Evolutionary conservation across 2,113 vertebrate genomes (phyloP), one percentile per base, ranked within the genome.

Genomic region (Zosterops japonicus): DNA sequence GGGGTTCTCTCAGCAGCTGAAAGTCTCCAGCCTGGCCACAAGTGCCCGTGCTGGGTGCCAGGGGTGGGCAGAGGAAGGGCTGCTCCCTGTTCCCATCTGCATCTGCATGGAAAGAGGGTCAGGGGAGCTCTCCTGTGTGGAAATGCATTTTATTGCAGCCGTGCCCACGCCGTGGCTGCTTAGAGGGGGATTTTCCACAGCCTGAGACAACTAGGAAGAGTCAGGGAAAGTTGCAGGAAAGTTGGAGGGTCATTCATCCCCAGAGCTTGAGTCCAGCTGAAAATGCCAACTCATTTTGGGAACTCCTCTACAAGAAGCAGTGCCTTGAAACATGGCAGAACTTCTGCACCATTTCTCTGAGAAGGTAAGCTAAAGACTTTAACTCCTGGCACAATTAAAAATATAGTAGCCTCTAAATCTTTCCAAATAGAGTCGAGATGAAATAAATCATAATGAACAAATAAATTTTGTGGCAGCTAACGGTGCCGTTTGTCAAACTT

Each of bases 81-180:
- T 68, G 42, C 71, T 92, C 15, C 0, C 42, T 33, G 36, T 24
- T 41, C 19, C 41, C 75, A 2, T 29, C 91, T 82, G 60, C 3
- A 1, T 23, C 69, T 61, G 55, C 11, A 2, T 9, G 14, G 25
- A 52, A 47, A 59, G 9, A 5, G 42, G 39, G n/a, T 19, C 9
- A 14, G 42, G 57, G 52, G 29, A 52, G 59, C 12, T 83, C 29
- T 68, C 14, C n/a, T 0, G 0, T 12, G 21, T 15, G 42, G 35
- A 81, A 94, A 74, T 0, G 1, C 29, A 6, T n/a, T 42, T 76
- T 75, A 25, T 29, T 65, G 20, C 8, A 64, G 59, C 18, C 15
- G 11, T 47, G 56, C 17, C 47, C 82, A 8, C 20, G 71, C 44
- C 36, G 6, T 61, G n/a, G 35, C 23, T 63, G 42, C 8, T 75